Conservation (phyloP, 2,113 vertebrate species). For the Nymphicus hollandicus region DNA sequence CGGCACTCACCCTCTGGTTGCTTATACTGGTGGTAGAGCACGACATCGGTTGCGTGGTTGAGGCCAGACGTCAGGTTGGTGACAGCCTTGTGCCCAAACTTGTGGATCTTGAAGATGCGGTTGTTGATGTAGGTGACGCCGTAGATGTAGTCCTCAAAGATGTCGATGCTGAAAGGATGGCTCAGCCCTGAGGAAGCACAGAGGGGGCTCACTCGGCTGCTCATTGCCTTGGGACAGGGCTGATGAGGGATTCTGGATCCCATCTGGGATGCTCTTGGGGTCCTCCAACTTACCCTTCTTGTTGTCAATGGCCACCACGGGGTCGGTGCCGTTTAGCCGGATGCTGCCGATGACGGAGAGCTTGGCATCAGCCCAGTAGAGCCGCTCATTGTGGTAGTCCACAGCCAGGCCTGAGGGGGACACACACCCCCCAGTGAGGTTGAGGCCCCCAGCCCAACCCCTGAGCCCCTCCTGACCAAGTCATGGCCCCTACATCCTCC, state of each 20-base stretch:
- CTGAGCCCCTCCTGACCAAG: accelerated
- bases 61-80: conserved; percentile 90
- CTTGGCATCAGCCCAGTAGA: conserved; percentile 96
- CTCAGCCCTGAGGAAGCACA: conserved; percentile 77
- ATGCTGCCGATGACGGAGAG: conserved; percentile 94
- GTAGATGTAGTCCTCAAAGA: conserved; percentile 97
- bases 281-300: conserved; percentile 81
- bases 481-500: accelerated
- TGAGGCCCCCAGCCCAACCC: background rate
- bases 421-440: background rate
- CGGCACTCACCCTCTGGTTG: conserved; percentile 86
- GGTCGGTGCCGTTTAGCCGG: conserved; percentile 90
- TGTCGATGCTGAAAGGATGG: conserved; percentile 96
- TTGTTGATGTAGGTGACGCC: conserved; percentile 97
- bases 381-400: conserved; percentile 94
- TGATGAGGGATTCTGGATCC: background rate
- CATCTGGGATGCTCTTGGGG: background rate
- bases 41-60: conserved; percentile 93
- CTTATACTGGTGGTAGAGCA: conserved; percentile 93
- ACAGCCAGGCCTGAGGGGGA: conserved; percentile 86
- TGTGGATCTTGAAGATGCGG: conserved; percentile 93
- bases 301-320: conserved; percentile 85
- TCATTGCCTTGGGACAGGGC: background rate
- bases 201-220: background rate
- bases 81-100: conserved; percentile 88